Evolutionary conservation across 2,797 vertebrate species (phyloP), one percentile per base, ranked within the genome.

Genomic region (Oreochromis grahami): DNA sequence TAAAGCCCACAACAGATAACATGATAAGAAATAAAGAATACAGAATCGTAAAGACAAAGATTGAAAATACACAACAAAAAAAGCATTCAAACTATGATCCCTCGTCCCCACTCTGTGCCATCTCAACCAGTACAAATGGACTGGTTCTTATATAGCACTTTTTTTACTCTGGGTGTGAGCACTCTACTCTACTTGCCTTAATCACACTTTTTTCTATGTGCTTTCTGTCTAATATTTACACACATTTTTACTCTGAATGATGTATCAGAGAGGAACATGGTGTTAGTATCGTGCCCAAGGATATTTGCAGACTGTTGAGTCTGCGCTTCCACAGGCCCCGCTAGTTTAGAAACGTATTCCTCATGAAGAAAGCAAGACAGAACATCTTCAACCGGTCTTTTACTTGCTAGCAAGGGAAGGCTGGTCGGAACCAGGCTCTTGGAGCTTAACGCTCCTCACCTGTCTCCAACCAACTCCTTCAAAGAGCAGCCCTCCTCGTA

Each of bases 61-160:
- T 58, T 8, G 17, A 58, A 34, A 58, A 1, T 6, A 26, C 0
- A 3, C 26, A 58, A 58, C 15, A 58, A 58, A 0, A 32, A 58
- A 58, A 58, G 29, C 56, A 34, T 58, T 58, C 56, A 58, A 58
- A 58, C 56, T 34, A 58, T 4, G 26, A 58, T 58, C 56, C 29
- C 56, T 34, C 29, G 29, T 8, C 8, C 56, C 56, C 29, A 58
- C 15, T 58, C 56, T 11, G 6, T 19, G 15, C 8, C 29, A 19
- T 58, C 29, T 58, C 56, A 58, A 58, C 55, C 55, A 32, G 55
- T 58, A 2, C 55, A 58, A 58, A 32, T 58, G 26, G 1, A 58
- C 55, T 58, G 26, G 26, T 6, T 17, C 14, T 56, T 56, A 8
- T 29, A 56, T 29, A 56, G 55, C 15, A 5, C 26, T 60, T 17